phyloP scores from a whole-genome alignment of 2,797 vertebrate species.

The Fringilla coelebs region DNA sequence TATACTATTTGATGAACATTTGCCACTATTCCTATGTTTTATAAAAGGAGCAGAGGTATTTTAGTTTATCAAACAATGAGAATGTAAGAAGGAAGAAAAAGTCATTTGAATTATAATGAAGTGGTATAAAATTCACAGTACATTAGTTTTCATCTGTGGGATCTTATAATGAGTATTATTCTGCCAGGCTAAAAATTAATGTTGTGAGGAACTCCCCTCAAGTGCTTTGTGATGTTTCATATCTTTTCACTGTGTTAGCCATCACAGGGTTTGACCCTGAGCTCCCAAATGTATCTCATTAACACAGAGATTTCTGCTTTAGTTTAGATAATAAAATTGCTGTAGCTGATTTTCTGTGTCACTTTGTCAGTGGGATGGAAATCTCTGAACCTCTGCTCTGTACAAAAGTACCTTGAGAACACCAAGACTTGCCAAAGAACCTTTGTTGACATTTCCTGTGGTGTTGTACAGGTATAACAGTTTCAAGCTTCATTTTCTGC shows the following conservation, averaged over 20 bases:
- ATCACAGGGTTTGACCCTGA: constrained; percentile 8
- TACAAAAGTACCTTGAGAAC: background rate
- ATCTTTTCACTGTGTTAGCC: constrained; percentile 47
- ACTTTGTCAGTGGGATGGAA: background rate
- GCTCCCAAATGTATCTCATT: constrained; percentile 32
- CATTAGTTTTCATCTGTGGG: constrained; percentile 73
- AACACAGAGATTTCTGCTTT: background rate
- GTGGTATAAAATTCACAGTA: constrained; percentile 72
- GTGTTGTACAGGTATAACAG: background rate
- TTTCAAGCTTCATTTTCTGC: background rate
- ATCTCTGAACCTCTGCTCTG: background rate
- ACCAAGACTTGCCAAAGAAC: background rate
- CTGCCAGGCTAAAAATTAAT: constrained; percentile 73
- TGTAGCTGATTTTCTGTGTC: background rate
- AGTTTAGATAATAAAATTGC: background rate
- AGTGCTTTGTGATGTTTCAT: constrained; percentile 62
- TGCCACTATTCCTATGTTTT: background rate
- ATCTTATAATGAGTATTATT: constrained; percentile 72
- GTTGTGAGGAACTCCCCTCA: constrained; percentile 67
- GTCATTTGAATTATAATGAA: constrained; percentile 74
- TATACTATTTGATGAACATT: background rate
- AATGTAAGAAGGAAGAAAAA: constrained; percentile 61
- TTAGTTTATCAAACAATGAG: constrained; percentile 59
- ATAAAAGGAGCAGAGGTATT: constrained; percentile 20
- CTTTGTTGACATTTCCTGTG: background rate